Evolutionary conservation across 2,797 vertebrate species (phyloP), one percentile per base, ranked within the genome.

Genomic region (Chelonia mydas): DNA sequence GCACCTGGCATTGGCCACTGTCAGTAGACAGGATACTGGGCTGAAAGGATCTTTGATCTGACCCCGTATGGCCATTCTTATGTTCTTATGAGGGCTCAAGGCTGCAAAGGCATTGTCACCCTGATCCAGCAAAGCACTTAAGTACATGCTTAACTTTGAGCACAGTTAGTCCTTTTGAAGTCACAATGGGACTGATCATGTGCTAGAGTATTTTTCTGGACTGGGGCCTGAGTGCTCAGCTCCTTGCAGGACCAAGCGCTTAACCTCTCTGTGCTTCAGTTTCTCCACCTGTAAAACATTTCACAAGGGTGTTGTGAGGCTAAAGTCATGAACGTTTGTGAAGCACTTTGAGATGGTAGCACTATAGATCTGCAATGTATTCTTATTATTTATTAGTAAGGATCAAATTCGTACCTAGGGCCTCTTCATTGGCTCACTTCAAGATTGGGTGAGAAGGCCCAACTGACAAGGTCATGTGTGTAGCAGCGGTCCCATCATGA

Each of bases 201-300:
- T 0, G 0, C n/a, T 78, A 59, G 11, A 16, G 21, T 10, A 0
- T 31, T 6, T 51, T 45, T 74, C n/a, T 90, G 55, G 10, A 68
- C 57, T 57, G 23, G 16, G 4, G 76, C 85, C 47, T 27, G 23
- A 19, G 21, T 6, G 2, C 76, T 17, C 25, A 65, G 0, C 50
- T 7, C 53, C 25, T 79, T 93, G 7, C 31, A 83, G 49, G n/a
- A 47, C 33, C 61, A 41, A 77, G 4, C 16, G 90, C 41, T 41
- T 90, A 89, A 31, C 4, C 88, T 77, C 37, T 47, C 7, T 2
- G 4, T 77, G 23, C 21, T 25, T 74, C 37, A 41, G 37, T 74
- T 74, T 74, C 72, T 74, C 25, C 41, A 74, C 27, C 72, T 74
- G 37, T 17, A 74, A 25, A 74, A 23, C 37, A 74, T 13, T 91